These are phyloP conservation scores for Mormyrus hasselquistii DNA, from an alignment of 2,797 vertebrate species.

Conservation along the genomic window DNA sequence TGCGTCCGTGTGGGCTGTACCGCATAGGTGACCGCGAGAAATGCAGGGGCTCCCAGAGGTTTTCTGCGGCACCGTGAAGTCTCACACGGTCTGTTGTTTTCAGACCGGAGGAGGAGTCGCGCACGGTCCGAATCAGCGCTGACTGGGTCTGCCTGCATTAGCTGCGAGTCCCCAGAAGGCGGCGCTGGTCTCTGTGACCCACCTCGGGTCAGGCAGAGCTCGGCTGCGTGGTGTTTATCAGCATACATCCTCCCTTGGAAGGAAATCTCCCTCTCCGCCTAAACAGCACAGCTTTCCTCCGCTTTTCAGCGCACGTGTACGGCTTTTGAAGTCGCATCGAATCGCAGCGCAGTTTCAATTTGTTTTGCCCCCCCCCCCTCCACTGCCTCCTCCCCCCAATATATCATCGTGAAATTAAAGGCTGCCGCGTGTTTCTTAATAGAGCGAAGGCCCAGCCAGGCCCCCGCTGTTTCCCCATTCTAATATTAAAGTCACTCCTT, in stretches of 20 bases:
- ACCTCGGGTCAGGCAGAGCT: background rate
- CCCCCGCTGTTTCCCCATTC: conserved; percentile 46
- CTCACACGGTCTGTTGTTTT: background rate
- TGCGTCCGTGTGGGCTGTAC: background rate
- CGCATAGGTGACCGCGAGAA: background rate
- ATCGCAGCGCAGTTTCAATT: conserved; percentile 35
- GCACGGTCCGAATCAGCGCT: too few species aligned
- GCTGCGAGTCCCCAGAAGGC: background rate
- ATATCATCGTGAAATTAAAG: conserved; percentile 56
- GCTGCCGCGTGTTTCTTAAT: conserved; percentile 41
- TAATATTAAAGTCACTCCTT: conserved; percentile 51
- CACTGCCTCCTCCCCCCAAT: conserved; percentile 11
- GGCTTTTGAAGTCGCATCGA: conserved; percentile 44
- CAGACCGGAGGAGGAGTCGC: background rate
- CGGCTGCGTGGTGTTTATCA: background rate
- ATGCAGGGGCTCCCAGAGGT: background rate
- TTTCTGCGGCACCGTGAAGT: background rate
- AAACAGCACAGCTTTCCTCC: conserved; percentile 30
- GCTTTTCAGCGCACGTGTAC: conserved; percentile 36
- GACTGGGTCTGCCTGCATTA: background rate
- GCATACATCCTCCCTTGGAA: background rate
- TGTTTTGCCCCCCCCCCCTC: conserved; percentile 32
- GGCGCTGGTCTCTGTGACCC: background rate
- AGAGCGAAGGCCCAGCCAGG: conserved; percentile 30
- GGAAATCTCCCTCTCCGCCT: background rate